A percentile compares a stretch with the other conserved stretches of the same genome.
These are phyloP conservation scores for Chrysocyon brachyurus DNA, from an alignment of 2,797 vertebrate species.

Conservation along the genomic window DNA sequence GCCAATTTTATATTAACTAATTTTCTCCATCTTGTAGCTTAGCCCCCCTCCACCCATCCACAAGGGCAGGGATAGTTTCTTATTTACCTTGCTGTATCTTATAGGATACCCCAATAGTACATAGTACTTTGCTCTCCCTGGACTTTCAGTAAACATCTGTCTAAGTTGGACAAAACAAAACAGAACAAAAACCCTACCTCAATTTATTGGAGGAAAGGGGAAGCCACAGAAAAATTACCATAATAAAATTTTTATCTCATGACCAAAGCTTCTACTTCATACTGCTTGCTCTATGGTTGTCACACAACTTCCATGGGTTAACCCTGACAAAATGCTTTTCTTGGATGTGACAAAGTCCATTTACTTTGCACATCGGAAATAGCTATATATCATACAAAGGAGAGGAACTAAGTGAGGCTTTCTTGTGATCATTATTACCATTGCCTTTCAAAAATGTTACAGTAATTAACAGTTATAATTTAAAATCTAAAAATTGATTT, in stretches of 20 bases:
- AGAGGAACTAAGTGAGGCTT: not conserved
- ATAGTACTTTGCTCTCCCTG: not conserved
- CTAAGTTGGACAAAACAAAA: not conserved
- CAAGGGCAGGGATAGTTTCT: not conserved
- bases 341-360: not conserved
- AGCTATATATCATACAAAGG: not conserved
- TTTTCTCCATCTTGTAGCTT: not conserved
- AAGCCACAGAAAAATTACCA: not conserved
- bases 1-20: not conserved
- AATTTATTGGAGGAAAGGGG: not conserved
- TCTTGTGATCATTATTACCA: not conserved
- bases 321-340: not conserved
- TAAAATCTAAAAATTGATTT: not conserved
- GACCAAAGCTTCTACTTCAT: not conserved
- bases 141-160: not conserved
- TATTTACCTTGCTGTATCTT: not conserved
- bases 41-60: rapidly evolving
- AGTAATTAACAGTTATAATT: not conserved
- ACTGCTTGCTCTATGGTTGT: not conserved
- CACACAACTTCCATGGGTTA: not conserved
- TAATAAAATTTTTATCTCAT: not conserved
- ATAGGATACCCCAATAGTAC: not conserved
- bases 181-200: not conserved
- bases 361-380: not conserved
- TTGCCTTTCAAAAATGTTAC: not conserved